A percentile compares a stretch with the other conserved stretches of the same genome.
Conservation (phyloP, 2,888 invertebrate species). For the Tridacna gigas region DNA sequence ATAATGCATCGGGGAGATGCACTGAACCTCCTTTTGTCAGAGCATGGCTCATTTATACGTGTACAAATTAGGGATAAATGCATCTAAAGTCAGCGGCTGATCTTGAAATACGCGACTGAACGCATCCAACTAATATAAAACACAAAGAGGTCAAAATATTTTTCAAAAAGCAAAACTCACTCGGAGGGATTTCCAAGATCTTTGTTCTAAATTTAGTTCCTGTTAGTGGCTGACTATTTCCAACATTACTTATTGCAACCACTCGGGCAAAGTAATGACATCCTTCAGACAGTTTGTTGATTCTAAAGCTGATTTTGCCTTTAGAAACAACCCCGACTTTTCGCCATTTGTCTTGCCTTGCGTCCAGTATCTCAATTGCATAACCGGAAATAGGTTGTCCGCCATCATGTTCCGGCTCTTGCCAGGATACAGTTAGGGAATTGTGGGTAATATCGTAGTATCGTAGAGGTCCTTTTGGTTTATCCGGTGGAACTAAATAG, state of each 20-base stretch:
- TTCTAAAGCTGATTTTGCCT: slow-evolving; percentile 26
- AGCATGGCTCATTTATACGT: no score
- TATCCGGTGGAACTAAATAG: slow-evolving; percentile 42
- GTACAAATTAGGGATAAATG: no score
- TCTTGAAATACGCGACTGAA: neutral
- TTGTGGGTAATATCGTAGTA: slow-evolving; percentile 42
- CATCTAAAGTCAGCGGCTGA: no score
- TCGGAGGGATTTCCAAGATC: slow-evolving; percentile 44
- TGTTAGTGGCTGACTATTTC: slow-evolving; percentile 43
- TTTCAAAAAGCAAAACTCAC: slow-evolving; percentile 16
- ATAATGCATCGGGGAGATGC: no score
- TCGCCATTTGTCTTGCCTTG: slow-evolving; percentile 25
- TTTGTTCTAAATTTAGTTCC: slow-evolving; percentile 44
- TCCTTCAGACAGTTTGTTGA: slow-evolving; percentile 33
- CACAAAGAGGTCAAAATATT: no score
- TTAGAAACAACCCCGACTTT: slow-evolving; percentile 42
- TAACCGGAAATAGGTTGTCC: slow-evolving; percentile 44
- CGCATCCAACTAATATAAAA: neutral
- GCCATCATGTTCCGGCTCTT: slow-evolving; percentile 42
- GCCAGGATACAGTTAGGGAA: slow-evolving; percentile 52
- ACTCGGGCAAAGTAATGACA: slow-evolving; percentile 36
- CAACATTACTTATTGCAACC: slow-evolving; percentile 44
- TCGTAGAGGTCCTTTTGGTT: slow-evolving; percentile 47
- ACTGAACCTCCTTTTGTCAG: no score
- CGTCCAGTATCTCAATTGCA: slow-evolving; percentile 41